Evolutionary conservation across 2,797 vertebrate species (phyloP).

Genomic region (Graptemys geographica): DNA sequence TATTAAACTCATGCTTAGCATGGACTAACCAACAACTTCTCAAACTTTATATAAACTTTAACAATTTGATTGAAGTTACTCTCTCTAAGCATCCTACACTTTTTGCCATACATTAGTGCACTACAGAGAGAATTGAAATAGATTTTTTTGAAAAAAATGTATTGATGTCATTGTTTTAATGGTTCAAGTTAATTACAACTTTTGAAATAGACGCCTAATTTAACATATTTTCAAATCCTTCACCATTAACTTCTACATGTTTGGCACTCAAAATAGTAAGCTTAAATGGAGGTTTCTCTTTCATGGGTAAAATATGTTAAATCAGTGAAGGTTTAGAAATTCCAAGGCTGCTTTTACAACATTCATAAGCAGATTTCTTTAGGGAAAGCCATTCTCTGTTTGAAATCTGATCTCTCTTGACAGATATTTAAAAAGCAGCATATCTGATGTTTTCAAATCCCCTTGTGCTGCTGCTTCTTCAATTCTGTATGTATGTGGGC

Average conservation of each 20-base stretch:
- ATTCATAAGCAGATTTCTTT: background rate
- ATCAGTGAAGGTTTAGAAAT: background rate
- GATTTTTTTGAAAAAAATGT: background rate
- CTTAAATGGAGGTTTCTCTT: background rate
- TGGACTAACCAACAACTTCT: background rate
- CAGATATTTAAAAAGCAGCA: background rate
- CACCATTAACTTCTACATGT: background rate
- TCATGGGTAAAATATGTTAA: background rate
- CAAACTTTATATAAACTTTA: background rate
- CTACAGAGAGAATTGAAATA: background rate
- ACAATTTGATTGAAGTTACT: background rate
- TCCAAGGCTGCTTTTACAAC: background rate
- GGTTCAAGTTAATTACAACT: background rate
- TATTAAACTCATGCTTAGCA: background rate
- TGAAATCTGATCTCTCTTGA: constrained; percentile 17
- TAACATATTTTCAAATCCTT: background rate
- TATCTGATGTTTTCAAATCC: background rate
- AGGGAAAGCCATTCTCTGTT: background rate
- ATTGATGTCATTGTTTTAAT: background rate
- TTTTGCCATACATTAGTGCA: background rate
- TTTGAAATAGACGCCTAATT: background rate
- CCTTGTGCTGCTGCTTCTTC: background rate
- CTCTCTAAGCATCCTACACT: background rate
- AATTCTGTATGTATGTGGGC: background rate
- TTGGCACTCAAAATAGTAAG: background rate